phyloP scores from a whole-genome alignment of 2,797 vertebrate species.

The Euthynnus affinis region DNA sequence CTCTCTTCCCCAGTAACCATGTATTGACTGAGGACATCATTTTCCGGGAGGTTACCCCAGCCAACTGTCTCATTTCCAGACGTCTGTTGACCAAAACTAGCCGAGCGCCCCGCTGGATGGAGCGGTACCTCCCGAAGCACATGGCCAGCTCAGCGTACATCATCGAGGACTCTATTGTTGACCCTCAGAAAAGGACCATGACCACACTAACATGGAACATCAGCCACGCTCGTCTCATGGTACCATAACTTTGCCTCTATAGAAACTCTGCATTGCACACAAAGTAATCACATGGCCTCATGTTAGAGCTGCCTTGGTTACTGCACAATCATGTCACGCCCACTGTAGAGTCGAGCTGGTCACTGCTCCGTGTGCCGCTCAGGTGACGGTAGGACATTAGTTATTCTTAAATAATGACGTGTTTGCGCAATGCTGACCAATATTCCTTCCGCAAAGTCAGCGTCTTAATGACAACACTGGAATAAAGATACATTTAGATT shows the following conservation, averaged over 20 bases:
- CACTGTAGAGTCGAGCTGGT: too few relatives aligned
- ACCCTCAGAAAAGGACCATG: conserved; percentile 93
- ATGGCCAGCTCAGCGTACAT: conserved; percentile 95
- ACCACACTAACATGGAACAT: conserved; percentile 98
- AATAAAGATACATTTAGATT: too few relatives aligned
- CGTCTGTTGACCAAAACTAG: conserved; percentile 98
- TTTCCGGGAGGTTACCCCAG: conserved; percentile 94
- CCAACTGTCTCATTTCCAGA: conserved; percentile 95
- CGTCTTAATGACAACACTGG: too few relatives aligned
- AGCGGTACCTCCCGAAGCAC: conserved; percentile 93
- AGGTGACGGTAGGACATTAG: too few relatives aligned
- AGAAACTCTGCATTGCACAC: background rate
- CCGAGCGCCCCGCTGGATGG: conserved; percentile 94
- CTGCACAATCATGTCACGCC: too few relatives aligned
- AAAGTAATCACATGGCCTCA: background rate
- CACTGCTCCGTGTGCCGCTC: too few relatives aligned
- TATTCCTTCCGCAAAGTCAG: too few relatives aligned
- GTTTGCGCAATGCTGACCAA: too few relatives aligned
- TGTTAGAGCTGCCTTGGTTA: too few relatives aligned
- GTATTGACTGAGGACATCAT: conserved; percentile 97
- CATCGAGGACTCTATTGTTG: conserved; percentile 96
- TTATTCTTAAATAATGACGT: too few relatives aligned
- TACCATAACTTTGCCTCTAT: conserved; percentile 61
- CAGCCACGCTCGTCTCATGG: conserved; percentile 95
- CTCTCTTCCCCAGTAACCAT: conserved; percentile 89